Evolutionary conservation across 1,140 invertebrate genomes (phyloP).

Genomic region (Macrotrachela quadricornifera): DNA sequence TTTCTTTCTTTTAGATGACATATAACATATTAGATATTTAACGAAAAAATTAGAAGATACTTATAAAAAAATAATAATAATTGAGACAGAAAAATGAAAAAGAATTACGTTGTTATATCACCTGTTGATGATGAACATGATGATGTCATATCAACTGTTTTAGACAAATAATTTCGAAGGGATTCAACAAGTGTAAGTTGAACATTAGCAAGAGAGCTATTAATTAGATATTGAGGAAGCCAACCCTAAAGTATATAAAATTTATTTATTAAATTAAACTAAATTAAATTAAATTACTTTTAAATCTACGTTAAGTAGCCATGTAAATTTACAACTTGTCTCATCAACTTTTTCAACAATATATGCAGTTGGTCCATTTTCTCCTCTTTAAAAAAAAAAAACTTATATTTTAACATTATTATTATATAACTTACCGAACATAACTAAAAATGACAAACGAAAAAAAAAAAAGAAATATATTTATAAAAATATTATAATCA

Average conservation of each 20-base stretch:
- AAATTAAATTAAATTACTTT: background rate
- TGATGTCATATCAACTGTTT: background rate
- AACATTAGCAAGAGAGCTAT: background rate
- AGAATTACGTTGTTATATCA: no score
- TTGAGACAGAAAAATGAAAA: no score
- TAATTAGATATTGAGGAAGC: slow-evolving; percentile 6
- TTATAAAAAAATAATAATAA: no score
- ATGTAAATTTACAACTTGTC: background rate
- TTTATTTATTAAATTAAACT: background rate
- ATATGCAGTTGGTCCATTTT: slow-evolving; percentile 6
- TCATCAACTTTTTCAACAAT: background rate
- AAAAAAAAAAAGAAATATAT: no score
- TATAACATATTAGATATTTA: no score
- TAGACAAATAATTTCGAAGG: background rate
- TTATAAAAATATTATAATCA: no score
- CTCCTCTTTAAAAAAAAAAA: background rate
- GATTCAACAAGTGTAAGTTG: slow-evolving; percentile 1
- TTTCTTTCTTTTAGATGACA: no score
- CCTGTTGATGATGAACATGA: no score
- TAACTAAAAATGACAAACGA: no score
- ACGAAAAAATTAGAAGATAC: no score
- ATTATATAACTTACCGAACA: no score
- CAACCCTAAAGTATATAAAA: background rate
- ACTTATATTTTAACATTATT: no score
- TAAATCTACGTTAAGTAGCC: slow-evolving; percentile 4